Conservation (phyloP, 2,797 vertebrate species). For the Karalla daura region DNA sequence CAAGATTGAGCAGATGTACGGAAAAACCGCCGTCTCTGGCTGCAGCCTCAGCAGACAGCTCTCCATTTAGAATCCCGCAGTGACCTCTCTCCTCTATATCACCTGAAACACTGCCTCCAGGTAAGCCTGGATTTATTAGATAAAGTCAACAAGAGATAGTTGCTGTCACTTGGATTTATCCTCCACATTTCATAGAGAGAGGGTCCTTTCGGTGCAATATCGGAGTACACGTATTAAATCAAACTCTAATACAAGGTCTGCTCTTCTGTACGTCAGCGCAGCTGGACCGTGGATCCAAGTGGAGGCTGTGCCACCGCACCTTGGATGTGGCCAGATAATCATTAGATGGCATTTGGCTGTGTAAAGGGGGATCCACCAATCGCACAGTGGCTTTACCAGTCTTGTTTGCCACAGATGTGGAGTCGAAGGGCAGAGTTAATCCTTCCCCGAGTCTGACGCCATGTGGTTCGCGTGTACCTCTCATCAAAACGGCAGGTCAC, state of each 20-base stretch:
- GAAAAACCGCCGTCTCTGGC: not conserved
- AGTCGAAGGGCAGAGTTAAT: conserved; percentile 77
- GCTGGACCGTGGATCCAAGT: conserved; percentile 4
- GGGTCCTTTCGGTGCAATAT: not conserved
- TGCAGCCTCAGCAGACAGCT: conserved; percentile 1
- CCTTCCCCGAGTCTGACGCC: conserved; percentile 56
- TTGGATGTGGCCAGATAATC: conserved; percentile 59
- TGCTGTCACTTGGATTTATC: conserved; percentile 1
- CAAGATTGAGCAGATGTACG: not conserved
- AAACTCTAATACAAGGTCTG: conserved; percentile 7
- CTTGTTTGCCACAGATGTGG: conserved; percentile 72
- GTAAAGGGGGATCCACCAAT: conserved; percentile 71
- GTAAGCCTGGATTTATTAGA: conserved; percentile 9
- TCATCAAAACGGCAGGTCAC: conserved; percentile 56
- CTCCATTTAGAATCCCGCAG: conserved; percentile 25
- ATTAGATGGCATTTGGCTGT: conserved; percentile 67
- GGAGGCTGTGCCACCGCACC: conserved; percentile 24
- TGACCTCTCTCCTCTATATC: conserved; percentile 2
- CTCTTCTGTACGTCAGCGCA: conserved; percentile 3
- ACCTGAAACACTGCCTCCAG: not conserved
- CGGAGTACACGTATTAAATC: not conserved
- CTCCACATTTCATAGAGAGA: conserved; percentile 1
- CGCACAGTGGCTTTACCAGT: conserved; percentile 60
- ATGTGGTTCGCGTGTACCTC: conserved; percentile 55
- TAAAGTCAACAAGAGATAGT: not conserved